phyloP scores from a whole-genome alignment of 2,113 vertebrate genomes.

The Bombycilla garrulus region DNA sequence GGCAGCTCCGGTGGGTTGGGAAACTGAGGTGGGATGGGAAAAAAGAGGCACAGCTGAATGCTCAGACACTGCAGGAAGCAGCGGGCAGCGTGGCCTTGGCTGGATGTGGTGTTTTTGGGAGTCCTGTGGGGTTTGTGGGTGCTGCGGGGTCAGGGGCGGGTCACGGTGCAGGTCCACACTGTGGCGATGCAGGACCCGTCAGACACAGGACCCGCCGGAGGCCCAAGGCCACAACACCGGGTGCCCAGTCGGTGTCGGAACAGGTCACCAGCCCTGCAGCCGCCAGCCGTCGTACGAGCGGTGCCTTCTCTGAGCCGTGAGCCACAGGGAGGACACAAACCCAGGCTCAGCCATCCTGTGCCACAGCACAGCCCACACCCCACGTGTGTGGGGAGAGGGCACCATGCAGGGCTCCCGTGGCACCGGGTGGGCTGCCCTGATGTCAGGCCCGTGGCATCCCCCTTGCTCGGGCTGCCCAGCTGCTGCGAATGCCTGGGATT shows the following conservation, averaged over 20 bases:
- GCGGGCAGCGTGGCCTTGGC: accelerated
- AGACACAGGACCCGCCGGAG: accelerated
- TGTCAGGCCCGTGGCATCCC: conserved; percentile 63
- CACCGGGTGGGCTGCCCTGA: conserved; percentile 34
- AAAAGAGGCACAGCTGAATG: accelerated
- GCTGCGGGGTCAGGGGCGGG: accelerated
- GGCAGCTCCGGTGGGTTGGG: neutral
- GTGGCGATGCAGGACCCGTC: accelerated
- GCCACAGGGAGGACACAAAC: accelerated
- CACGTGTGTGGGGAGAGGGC: accelerated
- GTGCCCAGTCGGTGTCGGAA: neutral
- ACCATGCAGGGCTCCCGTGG: neutral
- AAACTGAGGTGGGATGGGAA: neutral
- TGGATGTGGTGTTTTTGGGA: accelerated
- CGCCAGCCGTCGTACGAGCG: accelerated
- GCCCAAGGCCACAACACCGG: accelerated
- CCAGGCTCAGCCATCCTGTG: accelerated
- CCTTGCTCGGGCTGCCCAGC: conserved; percentile 28
- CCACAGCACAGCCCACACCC: neutral
- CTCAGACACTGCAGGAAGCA: neutral
- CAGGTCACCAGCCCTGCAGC: neutral
- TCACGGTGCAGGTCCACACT: accelerated
- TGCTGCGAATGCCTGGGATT: conserved; percentile 62
- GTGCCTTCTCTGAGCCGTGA: neutral
- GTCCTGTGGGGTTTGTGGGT: neutral